These are phyloP conservation scores for Myrmecophaga tridactyla DNA, from an alignment of 2,113 vertebrate species.

Conservation along the genomic window DNA sequence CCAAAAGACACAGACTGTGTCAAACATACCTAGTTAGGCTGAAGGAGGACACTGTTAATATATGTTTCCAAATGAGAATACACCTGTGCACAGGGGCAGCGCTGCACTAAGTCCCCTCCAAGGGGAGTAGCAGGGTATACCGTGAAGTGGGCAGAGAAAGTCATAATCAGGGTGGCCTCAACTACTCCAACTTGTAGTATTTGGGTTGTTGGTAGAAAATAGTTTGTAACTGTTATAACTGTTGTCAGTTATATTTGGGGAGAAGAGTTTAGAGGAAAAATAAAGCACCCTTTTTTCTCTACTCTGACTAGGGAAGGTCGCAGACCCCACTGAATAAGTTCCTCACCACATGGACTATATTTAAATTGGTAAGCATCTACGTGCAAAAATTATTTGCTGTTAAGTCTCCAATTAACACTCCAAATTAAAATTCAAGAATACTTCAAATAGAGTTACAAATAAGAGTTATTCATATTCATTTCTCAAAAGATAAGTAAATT, in stretches of 20 bases:
- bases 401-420: slow-evolving; percentile 17
- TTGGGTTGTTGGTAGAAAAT: neutral
- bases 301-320: neutral
- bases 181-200: neutral
- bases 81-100: neutral
- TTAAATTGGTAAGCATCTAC: neutral
- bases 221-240: neutral
- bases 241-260: neutral
- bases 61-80: neutral
- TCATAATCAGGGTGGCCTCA: neutral
- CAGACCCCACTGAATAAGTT: neutral
- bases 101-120: neutral
- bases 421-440: slow-evolving; percentile 42
- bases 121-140: neutral
- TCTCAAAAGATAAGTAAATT: neutral
- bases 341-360: neutral
- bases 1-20: neutral
- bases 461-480: neutral
- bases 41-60: neutral
- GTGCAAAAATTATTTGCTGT: neutral
- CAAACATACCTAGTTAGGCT: neutral
- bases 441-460: slow-evolving; percentile 4
- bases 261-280: neutral
- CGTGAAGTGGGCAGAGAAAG: neutral
- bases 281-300: neutral